Base-by-base conservation (phyloP, 2,113 vertebrate species). In the Gasterosteus nipponicus region DNA sequence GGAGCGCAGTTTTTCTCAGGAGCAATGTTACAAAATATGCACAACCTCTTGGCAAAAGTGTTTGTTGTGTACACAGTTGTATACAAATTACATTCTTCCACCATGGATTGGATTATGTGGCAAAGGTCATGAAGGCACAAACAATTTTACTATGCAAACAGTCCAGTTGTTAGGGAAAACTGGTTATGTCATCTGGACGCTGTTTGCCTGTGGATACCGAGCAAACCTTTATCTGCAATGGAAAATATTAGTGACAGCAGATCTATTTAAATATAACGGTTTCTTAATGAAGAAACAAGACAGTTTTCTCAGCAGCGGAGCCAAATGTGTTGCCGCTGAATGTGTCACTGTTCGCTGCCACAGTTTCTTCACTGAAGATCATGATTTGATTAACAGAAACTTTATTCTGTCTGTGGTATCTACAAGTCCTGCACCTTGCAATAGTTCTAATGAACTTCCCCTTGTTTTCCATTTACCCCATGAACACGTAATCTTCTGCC, bases 401-500 rank as follows among this genome's bases (percentile, higher is more conserved):
- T n/a, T 69, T 12, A 4, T 69, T 15, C 4, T 59, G 39, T 31
- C 26, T 54, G 18, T 29, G 38, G 38, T 56, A n/a, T 42, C 14
- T 69, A 7, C 18, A 6, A 22, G 18, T 58, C 38, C 41, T 22
- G 10, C 22, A 11, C 39, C 42, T 31, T 49, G 2, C 8, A 66
- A 18, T 1, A 47, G 46, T 2, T 35, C 3, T 16, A 38, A 31
- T 11, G 1, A 51, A 22, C 7, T n/a, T 22, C 26, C 62, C 56
- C n/a, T 71, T 31, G 31, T 16, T 7, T 26, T 33, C 22, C 16
- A 49, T 62, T 86, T 15, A 91, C 0, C 71, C 85, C 93, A 94
- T 94, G 1, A 89, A 78, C 1, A 94, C 92, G 71, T 94, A 94
- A 77, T 94, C 94, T 5, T 93, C 89, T 29, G 87, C 60, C 56